phyloP scores from a whole-genome alignment of 2,888 invertebrate species.

The Callosobruchus maculatus region DNA sequence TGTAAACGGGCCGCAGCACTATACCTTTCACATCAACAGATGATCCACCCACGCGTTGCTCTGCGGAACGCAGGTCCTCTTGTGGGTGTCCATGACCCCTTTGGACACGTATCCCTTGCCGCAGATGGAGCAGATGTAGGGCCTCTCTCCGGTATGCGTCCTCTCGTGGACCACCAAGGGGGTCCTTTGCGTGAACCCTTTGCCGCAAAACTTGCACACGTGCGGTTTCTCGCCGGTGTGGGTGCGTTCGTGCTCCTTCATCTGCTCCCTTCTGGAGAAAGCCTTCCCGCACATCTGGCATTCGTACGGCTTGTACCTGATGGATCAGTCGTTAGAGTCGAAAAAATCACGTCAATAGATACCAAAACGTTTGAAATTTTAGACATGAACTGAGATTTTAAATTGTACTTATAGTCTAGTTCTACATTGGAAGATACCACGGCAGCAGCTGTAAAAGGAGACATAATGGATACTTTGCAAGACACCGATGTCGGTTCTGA shows the following conservation, averaged over 20 bases:
- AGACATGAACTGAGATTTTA: no score
- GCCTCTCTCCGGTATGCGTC: constrained; percentile 59
- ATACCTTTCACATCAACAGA: not conserved
- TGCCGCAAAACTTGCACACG: constrained; percentile 59
- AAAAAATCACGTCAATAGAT: no score
- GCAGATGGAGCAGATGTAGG: constrained; percentile 56
- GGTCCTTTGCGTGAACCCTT: constrained; percentile 59
- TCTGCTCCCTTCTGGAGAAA: constrained; percentile 58
- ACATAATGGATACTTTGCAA: no score
- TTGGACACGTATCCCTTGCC: constrained; percentile 53
- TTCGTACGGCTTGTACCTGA: constrained; percentile 51
- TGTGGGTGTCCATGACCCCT: constrained; percentile 40
- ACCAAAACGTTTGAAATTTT: no score
- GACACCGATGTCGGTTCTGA: no score
- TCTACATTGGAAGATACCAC: no score
- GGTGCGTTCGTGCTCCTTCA: constrained; percentile 57
- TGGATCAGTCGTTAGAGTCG: constrained; percentile 44
- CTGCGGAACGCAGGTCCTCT: constrained; percentile 33
- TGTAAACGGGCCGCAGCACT: no score
- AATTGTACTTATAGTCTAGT: no score
- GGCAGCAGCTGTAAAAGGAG: no score
- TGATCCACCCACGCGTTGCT: not conserved
- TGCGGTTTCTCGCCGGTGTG: constrained; percentile 62
- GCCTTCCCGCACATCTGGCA: constrained; percentile 49
- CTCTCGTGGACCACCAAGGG: constrained; percentile 60